These are phyloP conservation scores for Maniola hyperantus DNA, from an alignment of 2,888 invertebrate genomes.

Conservation along the genomic window DNA sequence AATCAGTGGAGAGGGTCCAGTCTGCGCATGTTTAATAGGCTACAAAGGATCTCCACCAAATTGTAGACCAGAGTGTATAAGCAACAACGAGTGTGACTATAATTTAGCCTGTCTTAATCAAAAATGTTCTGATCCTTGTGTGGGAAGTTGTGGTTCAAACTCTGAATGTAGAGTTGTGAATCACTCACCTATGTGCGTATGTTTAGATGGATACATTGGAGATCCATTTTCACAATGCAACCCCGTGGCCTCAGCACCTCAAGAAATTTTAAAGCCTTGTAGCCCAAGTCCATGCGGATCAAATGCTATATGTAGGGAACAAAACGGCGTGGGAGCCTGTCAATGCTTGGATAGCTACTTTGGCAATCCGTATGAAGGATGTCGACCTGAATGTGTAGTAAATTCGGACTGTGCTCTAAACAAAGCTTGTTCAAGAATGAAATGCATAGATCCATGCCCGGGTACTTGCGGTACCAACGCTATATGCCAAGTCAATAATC, in stretches of 20 bases:
- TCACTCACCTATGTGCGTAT: slow-evolving; percentile 88
- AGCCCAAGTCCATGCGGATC: slow-evolving; percentile 85
- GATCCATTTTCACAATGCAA: slow-evolving; percentile 89
- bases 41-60: slow-evolving; percentile 88
- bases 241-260: slow-evolving; percentile 58
- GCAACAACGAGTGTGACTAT: slow-evolving; percentile 88
- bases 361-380: slow-evolving; percentile 91
- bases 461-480: slow-evolving; percentile 90
- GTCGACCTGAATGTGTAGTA: slow-evolving; percentile 88
- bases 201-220: slow-evolving; percentile 86
- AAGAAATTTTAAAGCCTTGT: slow-evolving; percentile 82
- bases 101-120: slow-evolving; percentile 88
- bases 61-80: slow-evolving; percentile 90
- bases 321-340: slow-evolving; percentile 85
- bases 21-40: slow-evolving; percentile 88
- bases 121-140: slow-evolving; percentile 90
- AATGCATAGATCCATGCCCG: slow-evolving; percentile 90
- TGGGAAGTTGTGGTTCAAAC: slow-evolving; percentile 87
- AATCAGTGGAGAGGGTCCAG: slow-evolving; percentile 85
- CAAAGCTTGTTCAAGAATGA: slow-evolving; percentile 87
- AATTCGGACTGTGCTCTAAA: slow-evolving; percentile 89
- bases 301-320: slow-evolving; percentile 84
- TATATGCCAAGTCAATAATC: slow-evolving; percentile 88
- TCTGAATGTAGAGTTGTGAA: slow-evolving; percentile 90
- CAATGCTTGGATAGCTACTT: slow-evolving; percentile 85